A percentile compares a stretch with the other conserved stretches of the same genome.
phyloP scores from a whole-genome alignment of 2,797 vertebrate species.

The Rhabdophis nuchalis region DNA sequence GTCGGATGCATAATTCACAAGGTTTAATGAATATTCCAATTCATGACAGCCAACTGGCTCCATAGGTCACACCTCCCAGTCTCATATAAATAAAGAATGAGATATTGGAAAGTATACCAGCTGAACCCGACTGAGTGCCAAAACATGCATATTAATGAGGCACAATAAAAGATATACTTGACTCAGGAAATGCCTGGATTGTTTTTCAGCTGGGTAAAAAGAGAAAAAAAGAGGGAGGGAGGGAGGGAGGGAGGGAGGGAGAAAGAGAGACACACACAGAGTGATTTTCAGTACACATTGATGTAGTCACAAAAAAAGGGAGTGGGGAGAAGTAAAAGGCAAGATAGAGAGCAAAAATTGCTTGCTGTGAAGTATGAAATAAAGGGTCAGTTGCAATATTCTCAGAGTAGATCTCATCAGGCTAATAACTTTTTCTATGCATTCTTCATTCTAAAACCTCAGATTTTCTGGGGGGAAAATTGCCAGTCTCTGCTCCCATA shows the following conservation, averaged over 20 bases:
- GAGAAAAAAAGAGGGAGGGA: slow-evolving; percentile 27
- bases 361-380: slow-evolving; percentile 44
- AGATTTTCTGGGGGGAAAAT: slow-evolving; percentile 65
- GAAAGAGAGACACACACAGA: slow-evolving; percentile 34
- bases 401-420: slow-evolving; percentile 55
- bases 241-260: slow-evolving; percentile 39
- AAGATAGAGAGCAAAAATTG: neutral
- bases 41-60: slow-evolving; percentile 78
- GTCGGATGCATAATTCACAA: slow-evolving; percentile 76
- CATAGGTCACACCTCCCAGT: slow-evolving; percentile 74
- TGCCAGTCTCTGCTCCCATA: slow-evolving; percentile 68
- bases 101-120: slow-evolving; percentile 76
- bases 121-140: slow-evolving; percentile 74
- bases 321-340: neutral
- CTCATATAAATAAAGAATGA: slow-evolving; percentile 80
- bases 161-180: slow-evolving; percentile 71
- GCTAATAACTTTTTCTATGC: slow-evolving; percentile 53
- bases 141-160: slow-evolving; percentile 76
- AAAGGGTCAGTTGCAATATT: slow-evolving; percentile 46
- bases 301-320: slow-evolving; percentile 14
- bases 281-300: slow-evolving; percentile 61
- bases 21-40: slow-evolving; percentile 80
- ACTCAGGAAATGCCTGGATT: slow-evolving; percentile 70
- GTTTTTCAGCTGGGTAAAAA: slow-evolving; percentile 61
- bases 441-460: slow-evolving; percentile 47